Evolutionary conservation across 2,113 vertebrate genomes (phyloP), one percentile per base, ranked within the genome.

Genomic region (Chaetodon trifascialis): DNA sequence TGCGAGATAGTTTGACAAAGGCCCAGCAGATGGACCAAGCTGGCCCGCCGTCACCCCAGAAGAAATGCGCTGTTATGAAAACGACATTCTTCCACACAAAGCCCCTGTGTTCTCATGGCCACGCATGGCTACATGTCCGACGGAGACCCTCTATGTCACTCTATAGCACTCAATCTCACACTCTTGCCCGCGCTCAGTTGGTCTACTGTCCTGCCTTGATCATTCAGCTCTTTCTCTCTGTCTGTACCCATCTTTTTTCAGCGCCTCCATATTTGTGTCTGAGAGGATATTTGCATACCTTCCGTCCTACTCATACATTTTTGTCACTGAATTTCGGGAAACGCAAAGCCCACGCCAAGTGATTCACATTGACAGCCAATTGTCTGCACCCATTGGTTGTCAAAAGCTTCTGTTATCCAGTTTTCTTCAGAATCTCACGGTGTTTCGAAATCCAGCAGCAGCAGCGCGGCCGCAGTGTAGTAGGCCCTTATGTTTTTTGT

Each of bases 11-110:
- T 94, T 92, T 91, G 75, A 95, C 95, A 94, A 94, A 95, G 92
- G 82, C 76, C 88, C 89, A 80, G 94, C 92, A 95, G 95, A 95
- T 93, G 93, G 90, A 93, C 85, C 58, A 21, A 52, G 83, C 90
- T 85, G 89, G 89, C 89, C 89, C 7, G 51, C 79, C 72, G 86
- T 94, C 88, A 86, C 90, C 92, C 88, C 83, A 74, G 85, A 91
- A 94, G 94, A 93, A 95, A 89, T 82, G 87, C 66, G 83, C 93
- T 87, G 94, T 94, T 94, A 95, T 95, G 92, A 94, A 93, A 95
- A 95, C 89, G 81, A 85, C 94, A 95, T 95, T 95, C 95, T 93
- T 94, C 79, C 60, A 19, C 92, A 96, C 95, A 96, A 95, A 96
- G 93, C 84, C 80, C 54, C 93, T 90, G 92, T 95, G 95, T 96